Conservation (phyloP, 2,888 invertebrate genomes). For the Caenorhabditis drosophilae region DNA sequence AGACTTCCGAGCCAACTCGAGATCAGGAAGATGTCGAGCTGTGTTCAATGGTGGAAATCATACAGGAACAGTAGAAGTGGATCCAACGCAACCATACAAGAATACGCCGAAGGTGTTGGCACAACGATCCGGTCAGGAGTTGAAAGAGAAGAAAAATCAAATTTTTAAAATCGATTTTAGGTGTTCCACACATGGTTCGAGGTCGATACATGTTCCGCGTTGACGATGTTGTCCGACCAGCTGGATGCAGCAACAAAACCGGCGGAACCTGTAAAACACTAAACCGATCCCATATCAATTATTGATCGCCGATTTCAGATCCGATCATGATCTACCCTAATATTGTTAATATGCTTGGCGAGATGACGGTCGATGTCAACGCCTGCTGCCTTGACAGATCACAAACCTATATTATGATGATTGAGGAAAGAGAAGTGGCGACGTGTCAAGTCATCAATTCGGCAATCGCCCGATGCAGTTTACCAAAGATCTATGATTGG, state of each 20-base stretch:
- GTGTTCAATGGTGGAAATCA: constrained; percentile 69
- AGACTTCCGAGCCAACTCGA: constrained; percentile 65
- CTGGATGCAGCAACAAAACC: constrained; percentile 77
- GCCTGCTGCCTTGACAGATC: constrained; percentile 85
- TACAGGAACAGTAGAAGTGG: constrained; percentile 67
- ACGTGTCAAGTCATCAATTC: constrained; percentile 64
- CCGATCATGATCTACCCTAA: constrained; percentile 76
- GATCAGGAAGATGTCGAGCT: constrained; percentile 66
- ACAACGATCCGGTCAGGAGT: constrained; percentile 64
- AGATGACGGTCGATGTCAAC: constrained; percentile 92
- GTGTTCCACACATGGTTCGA: constrained; percentile 67
- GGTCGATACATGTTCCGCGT: constrained; percentile 92
- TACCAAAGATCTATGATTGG: constrained; percentile 68
- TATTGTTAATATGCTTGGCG: constrained; percentile 95
- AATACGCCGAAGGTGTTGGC: constrained; percentile 67
- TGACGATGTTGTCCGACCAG: constrained; percentile 89
- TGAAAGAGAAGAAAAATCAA: no score
- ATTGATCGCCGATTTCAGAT: constrained; percentile 39
- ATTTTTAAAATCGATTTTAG: no score
- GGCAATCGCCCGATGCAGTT: constrained; percentile 64
- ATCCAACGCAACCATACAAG: constrained; percentile 66
- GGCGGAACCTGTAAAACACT: constrained; percentile 65
- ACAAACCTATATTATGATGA: constrained; percentile 65
- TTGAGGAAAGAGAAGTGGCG: constrained; percentile 66
- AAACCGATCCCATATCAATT: not conserved